Conservation (phyloP, 2,113 vertebrate genomes). For the Calonectris borealis region DNA sequence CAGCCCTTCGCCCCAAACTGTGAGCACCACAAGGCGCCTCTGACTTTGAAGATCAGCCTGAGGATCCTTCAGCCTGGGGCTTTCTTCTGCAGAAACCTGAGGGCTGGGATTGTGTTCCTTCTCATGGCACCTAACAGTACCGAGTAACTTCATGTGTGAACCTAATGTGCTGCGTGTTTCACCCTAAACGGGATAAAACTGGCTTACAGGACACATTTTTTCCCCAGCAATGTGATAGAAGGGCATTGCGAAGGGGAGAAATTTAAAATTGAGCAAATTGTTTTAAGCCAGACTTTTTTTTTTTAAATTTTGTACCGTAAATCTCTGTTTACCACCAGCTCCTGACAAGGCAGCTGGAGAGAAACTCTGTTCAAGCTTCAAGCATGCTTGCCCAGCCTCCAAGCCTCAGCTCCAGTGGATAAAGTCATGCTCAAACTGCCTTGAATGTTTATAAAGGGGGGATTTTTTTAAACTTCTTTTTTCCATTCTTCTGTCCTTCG, state of each 20-base stretch:
- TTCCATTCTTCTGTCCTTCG: neutral
- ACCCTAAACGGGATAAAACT: neutral
- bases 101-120: neutral
- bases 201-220: neutral
- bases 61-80: neutral
- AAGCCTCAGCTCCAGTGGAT: neutral
- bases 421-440: neutral
- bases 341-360: constrained; percentile 9
- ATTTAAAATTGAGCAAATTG: neutral
- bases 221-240: neutral
- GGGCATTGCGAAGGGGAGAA: neutral
- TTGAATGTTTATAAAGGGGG: neutral
- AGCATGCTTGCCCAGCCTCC: neutral
- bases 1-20: neutral
- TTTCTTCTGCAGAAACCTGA: neutral
- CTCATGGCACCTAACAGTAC: neutral
- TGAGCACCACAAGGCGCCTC: neutral
- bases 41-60: neutral
- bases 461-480: neutral
- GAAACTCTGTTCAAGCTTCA: neutral
- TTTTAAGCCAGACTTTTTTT: neutral
- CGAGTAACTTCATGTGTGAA: neutral
- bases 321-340: constrained; percentile 10
- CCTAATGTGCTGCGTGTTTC: neutral
- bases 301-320: neutral